Evolutionary conservation across 2,113 vertebrate species (phyloP), one percentile per base, ranked within the genome.

Genomic region (Rutilus rutilus): DNA sequence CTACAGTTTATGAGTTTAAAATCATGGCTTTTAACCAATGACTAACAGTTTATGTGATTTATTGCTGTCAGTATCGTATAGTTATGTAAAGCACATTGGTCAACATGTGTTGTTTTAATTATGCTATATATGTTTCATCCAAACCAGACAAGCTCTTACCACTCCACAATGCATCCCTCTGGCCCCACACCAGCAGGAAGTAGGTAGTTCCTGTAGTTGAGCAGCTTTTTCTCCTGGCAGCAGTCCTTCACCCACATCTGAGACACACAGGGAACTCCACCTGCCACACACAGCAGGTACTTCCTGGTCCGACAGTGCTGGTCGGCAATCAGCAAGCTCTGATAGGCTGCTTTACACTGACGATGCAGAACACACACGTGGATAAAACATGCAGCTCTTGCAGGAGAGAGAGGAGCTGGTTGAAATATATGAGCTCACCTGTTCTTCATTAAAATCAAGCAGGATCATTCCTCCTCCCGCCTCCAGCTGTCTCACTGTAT

Each of bases 161-260:
- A 99, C 78, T 99, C 97, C 2, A 98, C 87, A 7, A 99, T 83
- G 82, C 92, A 91, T 42, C 96, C 92, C 0, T 97, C 96, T 9
- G 96, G 96, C 25, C 97, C 99, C 30, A 97, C 92, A 3, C 98
- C 98, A 0, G 98, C 97, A 12, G 98, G 98, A 79, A 99, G 92
- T 91, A 99, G 93, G 91, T 99, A 99, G 92, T 97, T 97, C 79
- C 95, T 95, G 78, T 97, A 98, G 93, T 97, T 98, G 14, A 98
- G 98, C 85, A 98, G 96, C 93, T 97, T 96, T 92, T 98, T 97
- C 59, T 97, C 96, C 33, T 96, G 96, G 93, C 97, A 99, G 89
- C 97, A 98, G 85, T 99, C 98, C 14, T 96, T 93, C 86, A 99
- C 97, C 98, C 98, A 99, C 71, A 97, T 88, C 69, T 99, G 95